phyloP scores from a whole-genome alignment of 2,888 invertebrate species.

The Steromphala cineraria region DNA sequence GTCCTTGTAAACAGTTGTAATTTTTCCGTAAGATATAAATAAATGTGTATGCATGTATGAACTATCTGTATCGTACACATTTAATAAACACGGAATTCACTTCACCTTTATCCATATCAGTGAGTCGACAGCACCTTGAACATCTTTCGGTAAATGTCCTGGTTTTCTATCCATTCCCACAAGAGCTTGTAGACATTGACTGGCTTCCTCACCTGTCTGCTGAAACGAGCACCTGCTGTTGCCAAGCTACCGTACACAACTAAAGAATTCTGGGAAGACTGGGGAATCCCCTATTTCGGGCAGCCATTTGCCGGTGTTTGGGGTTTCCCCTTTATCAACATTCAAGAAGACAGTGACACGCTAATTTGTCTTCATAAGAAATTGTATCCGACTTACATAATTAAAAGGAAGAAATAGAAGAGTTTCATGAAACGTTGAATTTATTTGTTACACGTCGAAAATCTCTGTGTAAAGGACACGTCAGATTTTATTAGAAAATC shows the following conservation, averaged over 20 bases:
- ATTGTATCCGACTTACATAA: no score
- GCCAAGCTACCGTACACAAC: constrained; percentile 42
- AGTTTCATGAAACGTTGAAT: no score
- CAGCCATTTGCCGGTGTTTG: not conserved
- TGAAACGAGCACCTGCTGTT: not conserved
- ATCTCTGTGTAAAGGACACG: not conserved
- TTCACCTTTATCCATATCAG: constrained; percentile 70
- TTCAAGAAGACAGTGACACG: not conserved
- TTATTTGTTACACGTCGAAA: not conserved
- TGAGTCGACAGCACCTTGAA: constrained; percentile 60
- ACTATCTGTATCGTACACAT: no score
- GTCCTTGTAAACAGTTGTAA: no score
- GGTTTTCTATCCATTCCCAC: constrained; percentile 65
- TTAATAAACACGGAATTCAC: no score
- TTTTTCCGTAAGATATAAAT: no score
- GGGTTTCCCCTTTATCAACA: not conserved
- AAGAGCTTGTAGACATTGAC: no score
- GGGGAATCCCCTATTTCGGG: constrained; percentile 26
- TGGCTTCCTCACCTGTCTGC: no score
- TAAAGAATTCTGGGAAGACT: constrained; percentile 43
- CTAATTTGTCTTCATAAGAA: not conserved
- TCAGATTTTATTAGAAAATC: not conserved
- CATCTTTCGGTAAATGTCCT: constrained; percentile 64
- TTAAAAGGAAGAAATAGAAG: no score
- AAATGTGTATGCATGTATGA: no score